Percentiles rank a stretch among this genome's conserved stretches.
phyloP scores from a whole-genome alignment of 2,888 invertebrate genomes.

The Apodemia zela region DNA sequence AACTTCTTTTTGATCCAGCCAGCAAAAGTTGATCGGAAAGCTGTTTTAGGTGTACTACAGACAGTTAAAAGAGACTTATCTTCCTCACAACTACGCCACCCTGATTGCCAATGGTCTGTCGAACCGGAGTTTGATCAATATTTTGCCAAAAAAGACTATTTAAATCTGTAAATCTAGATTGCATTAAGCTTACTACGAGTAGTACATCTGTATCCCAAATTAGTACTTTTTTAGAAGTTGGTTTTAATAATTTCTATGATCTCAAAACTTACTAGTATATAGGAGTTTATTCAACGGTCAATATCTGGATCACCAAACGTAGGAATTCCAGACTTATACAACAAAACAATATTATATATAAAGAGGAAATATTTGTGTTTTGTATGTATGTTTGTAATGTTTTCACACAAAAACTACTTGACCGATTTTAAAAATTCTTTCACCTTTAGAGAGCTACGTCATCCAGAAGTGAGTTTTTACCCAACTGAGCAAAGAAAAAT shows the following conservation, averaged over 20 bases:
- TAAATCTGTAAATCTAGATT: not conserved
- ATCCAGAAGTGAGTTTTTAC: no score
- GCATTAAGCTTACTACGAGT: no score
- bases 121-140: no score
- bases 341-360: not conserved
- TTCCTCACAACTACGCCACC: slow-evolving; percentile 2
- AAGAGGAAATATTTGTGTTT: no score
- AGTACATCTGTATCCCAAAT: slow-evolving; percentile 16
- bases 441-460: no score
- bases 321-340: slow-evolving; percentile 4
- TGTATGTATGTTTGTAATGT: no score
- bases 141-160: no score
- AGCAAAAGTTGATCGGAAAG: slow-evolving; percentile 9
- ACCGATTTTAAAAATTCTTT: no score
- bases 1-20: not conserved
- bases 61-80: not conserved
- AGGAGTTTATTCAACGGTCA: slow-evolving; percentile 3
- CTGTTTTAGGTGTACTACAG: not conserved
- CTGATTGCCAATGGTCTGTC: no score
- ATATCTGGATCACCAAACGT: not conserved
- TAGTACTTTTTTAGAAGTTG: not conserved
- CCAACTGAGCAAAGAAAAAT: no score
- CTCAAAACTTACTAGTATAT: slow-evolving; percentile 18
- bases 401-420: no score
- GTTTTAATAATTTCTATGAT: slow-evolving; percentile 14